phyloP scores from a whole-genome alignment of 2,113 vertebrate species.

The Mirza zaza region DNA sequence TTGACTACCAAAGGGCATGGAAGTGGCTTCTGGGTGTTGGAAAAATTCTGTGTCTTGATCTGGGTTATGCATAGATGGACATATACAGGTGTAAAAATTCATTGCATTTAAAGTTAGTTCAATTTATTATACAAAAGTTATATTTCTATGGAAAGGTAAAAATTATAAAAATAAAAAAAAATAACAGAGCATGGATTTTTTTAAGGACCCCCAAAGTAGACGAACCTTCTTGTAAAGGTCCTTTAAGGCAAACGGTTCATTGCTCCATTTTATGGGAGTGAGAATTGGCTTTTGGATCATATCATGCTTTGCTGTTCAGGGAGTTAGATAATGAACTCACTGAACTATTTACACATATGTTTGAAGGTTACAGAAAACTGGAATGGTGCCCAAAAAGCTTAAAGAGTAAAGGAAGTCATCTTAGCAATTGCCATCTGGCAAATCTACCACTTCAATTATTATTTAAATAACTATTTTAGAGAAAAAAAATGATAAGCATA shows the following conservation, averaged over 20 bases:
- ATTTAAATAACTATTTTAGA: conserved; percentile 65
- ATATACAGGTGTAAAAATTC: conserved; percentile 1
- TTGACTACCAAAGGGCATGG: neutral
- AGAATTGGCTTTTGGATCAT: conserved; percentile 20
- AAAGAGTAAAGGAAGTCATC: conserved; percentile 67
- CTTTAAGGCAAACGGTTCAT: conserved; percentile 56
- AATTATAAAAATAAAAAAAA: conserved; percentile 40
- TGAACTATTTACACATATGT: conserved; percentile 76
- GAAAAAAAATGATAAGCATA: conserved; percentile 15
- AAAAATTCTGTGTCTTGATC: neutral
- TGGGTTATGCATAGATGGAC: neutral
- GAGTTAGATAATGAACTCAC: conserved; percentile 73
- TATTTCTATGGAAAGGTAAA: conserved; percentile 10
- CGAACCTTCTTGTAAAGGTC: neutral
- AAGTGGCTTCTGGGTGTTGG: neutral
- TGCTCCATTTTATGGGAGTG: conserved; percentile 55
- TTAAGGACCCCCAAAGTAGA: neutral
- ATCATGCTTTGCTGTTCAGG: conserved; percentile 63
- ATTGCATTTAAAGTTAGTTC: neutral
- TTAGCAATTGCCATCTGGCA: conserved; percentile 74
- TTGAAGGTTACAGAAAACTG: conserved; percentile 74
- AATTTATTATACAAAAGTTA: neutral
- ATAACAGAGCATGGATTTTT: conserved; percentile 3
- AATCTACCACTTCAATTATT: conserved; percentile 63
- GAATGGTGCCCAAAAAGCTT: conserved; percentile 69